Conservation (phyloP, 2,888 invertebrate species). For the Drosophila mercatorum region DNA sequence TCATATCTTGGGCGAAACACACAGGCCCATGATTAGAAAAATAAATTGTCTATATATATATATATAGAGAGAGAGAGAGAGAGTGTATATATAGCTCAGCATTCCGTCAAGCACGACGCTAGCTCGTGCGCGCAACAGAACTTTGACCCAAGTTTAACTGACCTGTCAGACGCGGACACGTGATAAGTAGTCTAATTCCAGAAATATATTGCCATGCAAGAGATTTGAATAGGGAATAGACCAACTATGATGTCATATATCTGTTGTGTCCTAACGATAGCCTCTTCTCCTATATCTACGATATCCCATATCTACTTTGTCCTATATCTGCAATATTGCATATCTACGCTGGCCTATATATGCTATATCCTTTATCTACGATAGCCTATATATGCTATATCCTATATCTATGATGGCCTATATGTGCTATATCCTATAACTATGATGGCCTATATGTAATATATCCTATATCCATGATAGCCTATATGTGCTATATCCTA, state of each 20-base stretch:
- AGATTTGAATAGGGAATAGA: neutral
- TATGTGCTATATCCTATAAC: too few species aligned
- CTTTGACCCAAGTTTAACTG: neutral
- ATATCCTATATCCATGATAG: too few species aligned
- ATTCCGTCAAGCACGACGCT: conserved; percentile 18
- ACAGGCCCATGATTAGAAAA: conserved; percentile 23
- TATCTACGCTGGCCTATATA: too few species aligned
- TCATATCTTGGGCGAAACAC: conserved; percentile 31
- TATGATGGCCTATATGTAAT: too few species aligned
- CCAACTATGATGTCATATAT: too few species aligned
- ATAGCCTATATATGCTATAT: too few species aligned
- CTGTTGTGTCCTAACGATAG: too few species aligned
- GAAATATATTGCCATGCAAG: neutral
- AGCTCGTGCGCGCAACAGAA: conserved; percentile 17
- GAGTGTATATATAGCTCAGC: neutral
- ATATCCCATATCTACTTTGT: too few species aligned
- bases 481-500: neutral
- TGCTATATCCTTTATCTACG: too few species aligned
- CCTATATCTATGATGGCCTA: too few species aligned
- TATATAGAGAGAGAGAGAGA: neutral
- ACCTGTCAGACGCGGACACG: conserved; percentile 1
- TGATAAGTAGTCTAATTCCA: conserved; percentile 2
- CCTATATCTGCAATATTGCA: too few species aligned
- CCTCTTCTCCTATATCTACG: too few species aligned
- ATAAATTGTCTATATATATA: conserved; percentile 4